A percentile compares a stretch with the other conserved stretches of the same genome.
phyloP scores from a whole-genome alignment of 2,888 invertebrate genomes.

The Molanna angustata region DNA sequence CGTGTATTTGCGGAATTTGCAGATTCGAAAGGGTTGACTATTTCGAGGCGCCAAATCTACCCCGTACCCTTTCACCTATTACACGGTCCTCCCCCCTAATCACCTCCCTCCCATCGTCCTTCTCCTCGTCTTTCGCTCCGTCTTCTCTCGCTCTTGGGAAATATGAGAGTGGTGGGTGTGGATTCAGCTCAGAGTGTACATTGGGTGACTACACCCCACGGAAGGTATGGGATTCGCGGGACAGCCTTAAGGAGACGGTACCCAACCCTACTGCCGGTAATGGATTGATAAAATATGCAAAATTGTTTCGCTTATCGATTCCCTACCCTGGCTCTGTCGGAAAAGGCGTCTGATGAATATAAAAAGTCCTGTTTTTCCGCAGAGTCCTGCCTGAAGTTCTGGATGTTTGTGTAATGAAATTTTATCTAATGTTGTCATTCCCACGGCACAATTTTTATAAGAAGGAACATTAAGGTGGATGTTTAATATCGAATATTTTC shows the following conservation, averaged over 20 bases:
- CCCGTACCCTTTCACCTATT: background rate
- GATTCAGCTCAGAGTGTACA: no score
- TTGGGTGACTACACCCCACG: no score
- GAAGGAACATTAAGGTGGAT: no score
- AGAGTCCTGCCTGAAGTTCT: no score
- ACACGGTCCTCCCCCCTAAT: constrained; percentile 1
- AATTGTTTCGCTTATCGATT: constrained; percentile 22
- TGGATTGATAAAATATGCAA: constrained; percentile 22
- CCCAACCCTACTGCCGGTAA: constrained; percentile 10
- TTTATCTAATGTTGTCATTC: no score
- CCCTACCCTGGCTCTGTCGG: background rate
- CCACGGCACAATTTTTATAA: no score
- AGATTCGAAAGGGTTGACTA: background rate
- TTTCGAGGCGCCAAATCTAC: background rate
- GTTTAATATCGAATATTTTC: no score
- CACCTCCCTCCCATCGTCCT: constrained; percentile 1
- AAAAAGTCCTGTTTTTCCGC: no score
- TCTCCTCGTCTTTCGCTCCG: background rate
- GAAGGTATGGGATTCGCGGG: constrained; percentile 7
- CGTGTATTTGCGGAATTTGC: no score
- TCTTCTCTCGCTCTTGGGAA: constrained; percentile 13
- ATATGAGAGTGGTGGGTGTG: constrained; percentile 13
- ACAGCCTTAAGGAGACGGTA: background rate
- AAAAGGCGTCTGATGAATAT: background rate
- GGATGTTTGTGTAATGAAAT: no score